phyloP scores from a whole-genome alignment of 2,888 invertebrate species.

The Trichopria drosophilae region DNA sequence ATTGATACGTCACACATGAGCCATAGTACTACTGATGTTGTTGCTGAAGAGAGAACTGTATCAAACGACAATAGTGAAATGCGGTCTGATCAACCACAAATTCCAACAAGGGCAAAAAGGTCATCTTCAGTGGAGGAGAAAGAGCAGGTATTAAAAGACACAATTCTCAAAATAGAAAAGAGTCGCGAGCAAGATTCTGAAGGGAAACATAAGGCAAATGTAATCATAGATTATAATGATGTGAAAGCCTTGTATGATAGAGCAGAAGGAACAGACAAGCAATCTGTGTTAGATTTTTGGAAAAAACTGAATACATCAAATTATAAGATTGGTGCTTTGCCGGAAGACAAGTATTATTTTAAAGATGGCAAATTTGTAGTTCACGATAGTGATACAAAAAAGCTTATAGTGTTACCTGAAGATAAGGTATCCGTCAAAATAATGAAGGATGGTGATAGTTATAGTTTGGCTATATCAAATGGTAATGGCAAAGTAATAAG shows the following conservation, averaged over 20 bases:
- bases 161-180: conserved; percentile 20
- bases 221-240: conserved; percentile 17
- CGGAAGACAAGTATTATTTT: conserved; percentile 19
- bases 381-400: conserved; percentile 17
- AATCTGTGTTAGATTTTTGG: conserved; percentile 17
- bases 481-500: conserved; percentile 21
- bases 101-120: conserved; percentile 16
- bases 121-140: conserved; percentile 19
- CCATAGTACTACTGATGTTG: conserved; percentile 16
- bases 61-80: conserved; percentile 19
- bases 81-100: conserved; percentile 18
- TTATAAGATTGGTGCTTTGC: conserved; percentile 20
- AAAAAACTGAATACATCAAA: conserved; percentile 13
- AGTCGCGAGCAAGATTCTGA: conserved; percentile 14
- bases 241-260: conserved; percentile 20
- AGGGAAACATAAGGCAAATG: conserved; percentile 21
- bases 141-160: conserved; percentile 19
- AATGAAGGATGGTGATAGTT: conserved; percentile 22
- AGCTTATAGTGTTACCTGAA: conserved; percentile 22
- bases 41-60: conserved; percentile 20
- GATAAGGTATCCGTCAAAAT: conserved; percentile 20
- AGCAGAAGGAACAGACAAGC: conserved; percentile 16
- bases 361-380: conserved; percentile 18
- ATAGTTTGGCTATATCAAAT: conserved; percentile 19
- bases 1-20: no score